phyloP scores from a whole-genome alignment of 2,113 vertebrate genomes.

The Spilogale gracilis region DNA sequence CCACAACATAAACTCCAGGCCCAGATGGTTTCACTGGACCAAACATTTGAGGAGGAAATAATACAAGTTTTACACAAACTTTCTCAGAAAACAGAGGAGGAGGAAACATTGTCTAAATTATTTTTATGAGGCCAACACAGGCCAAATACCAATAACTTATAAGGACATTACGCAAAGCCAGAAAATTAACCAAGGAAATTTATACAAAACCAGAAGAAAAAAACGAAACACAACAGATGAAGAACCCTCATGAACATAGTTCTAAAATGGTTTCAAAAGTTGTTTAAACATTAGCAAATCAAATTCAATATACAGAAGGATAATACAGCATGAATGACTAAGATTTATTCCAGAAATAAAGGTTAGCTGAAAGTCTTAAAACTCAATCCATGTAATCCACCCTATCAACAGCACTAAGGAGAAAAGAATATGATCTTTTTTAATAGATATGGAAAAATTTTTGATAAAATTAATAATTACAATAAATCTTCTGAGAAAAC shows the following conservation, averaged over 20 bases:
- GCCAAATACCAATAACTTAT: not conserved
- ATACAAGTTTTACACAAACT: not conserved
- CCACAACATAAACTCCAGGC: not conserved
- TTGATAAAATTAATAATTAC: not conserved
- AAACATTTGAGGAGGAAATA: not conserved
- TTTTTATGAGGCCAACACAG: not conserved
- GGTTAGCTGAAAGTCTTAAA: not conserved
- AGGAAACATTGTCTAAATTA: not conserved
- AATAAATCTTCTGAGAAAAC: not conserved
- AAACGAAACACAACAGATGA: not conserved
- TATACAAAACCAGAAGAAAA: no score
- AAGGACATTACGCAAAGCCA: not conserved
- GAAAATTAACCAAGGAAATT: no score
- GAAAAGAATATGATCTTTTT: not conserved
- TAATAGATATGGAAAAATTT: not conserved
- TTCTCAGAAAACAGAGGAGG: constrained; percentile 3
- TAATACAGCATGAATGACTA: not conserved
- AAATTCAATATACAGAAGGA: constrained; percentile 15
- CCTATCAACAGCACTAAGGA: not conserved
- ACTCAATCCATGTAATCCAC: not conserved
- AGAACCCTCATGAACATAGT: not conserved
- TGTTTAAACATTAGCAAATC: not conserved
- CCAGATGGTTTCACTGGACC: not conserved
- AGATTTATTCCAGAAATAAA: constrained; percentile 3
- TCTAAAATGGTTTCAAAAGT: not conserved